These are phyloP conservation scores for Andrena marginata DNA, from an alignment of 2,888 invertebrate species.

Conservation along the genomic window DNA sequence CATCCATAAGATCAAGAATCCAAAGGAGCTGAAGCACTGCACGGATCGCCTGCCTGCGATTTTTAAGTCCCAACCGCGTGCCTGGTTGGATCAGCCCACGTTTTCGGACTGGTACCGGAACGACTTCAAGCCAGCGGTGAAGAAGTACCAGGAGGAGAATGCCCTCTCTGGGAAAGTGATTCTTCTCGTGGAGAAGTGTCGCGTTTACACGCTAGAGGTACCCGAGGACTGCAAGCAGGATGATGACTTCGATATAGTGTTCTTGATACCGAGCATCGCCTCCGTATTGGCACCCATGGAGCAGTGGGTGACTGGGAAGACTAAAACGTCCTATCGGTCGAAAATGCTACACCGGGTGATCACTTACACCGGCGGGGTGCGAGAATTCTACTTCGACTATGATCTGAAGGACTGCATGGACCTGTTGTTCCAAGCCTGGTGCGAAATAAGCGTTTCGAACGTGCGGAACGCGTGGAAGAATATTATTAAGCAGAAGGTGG, in stretches of 20 bases:
- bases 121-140: conserved; percentile 14
- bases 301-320: conserved; percentile 14
- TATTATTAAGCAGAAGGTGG: conserved; percentile 9
- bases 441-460: background rate
- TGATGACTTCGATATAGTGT: background rate
- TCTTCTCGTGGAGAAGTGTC: background rate
- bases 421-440: conserved; percentile 9
- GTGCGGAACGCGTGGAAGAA: conserved; percentile 17
- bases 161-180: background rate
- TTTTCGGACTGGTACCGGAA: conserved; percentile 10
- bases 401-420: conserved; percentile 29
- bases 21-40: conserved; percentile 11
- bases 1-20: conserved; percentile 7
- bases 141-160: background rate
- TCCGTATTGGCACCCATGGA: conserved; percentile 11
- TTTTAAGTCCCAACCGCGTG: background rate
- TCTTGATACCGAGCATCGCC: background rate
- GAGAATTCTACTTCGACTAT: conserved; percentile 22
- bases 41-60: conserved; percentile 1
- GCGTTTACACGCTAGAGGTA: background rate
- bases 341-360: conserved; percentile 13
- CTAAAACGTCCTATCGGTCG: conserved; percentile 14
- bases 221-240: background rate
- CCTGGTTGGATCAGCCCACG: conserved; percentile 7
- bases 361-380: conserved; percentile 4